Evolutionary conservation across 2,797 vertebrate species (phyloP), one percentile per base, ranked within the genome.

Genomic region (Clamator glandarius): DNA sequence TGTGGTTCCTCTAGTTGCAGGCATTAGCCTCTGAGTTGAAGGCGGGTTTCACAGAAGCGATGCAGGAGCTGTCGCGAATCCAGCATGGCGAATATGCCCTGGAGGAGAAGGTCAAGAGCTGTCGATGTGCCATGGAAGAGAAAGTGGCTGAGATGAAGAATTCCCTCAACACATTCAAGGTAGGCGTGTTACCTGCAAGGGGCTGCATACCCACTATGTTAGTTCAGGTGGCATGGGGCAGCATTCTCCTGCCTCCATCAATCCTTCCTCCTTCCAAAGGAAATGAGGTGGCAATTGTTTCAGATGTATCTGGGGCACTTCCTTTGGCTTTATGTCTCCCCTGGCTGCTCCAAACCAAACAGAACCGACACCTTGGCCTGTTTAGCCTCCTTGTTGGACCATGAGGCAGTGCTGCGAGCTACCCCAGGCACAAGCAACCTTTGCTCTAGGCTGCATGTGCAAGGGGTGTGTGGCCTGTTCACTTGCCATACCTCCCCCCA

Each of bases 111-210:
- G 98, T 99, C 61, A 98, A 98, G 94, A 98, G 98, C 55, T 98
- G 98, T 89, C 98, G 98, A 85, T 99, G 98, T 57, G 98, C 99
- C 36, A 98, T 99, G 96, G 98, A 99, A 66, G 98, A 99, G 94
- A 99, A 98, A 97, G 98, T 99, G 93, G 98, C 98, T 14, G 98
- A 99, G 92, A 98, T 99, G 96, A 99, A 99, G 97, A 99, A 99
- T 94, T 99, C 98, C 5, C 97, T 99, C 66, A 99, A 99, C 97
- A 99, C 98, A 0, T 98, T 99, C 89, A 99, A 99, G 99, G 99
- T 99, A 97, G 83, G 84, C 61, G 14, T 10, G 46, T 51, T 66
- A 72, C 62, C 35, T 10, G 39, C 1, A 2, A 28, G 7, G 51
- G 36, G 58, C 46, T 58, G 75, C 39, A 19, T 4, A 48, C 20